Evolutionary conservation across 2,797 vertebrate species (phyloP), one percentile per base, ranked within the genome.

Genomic region (Semotilus atromaculatus): DNA sequence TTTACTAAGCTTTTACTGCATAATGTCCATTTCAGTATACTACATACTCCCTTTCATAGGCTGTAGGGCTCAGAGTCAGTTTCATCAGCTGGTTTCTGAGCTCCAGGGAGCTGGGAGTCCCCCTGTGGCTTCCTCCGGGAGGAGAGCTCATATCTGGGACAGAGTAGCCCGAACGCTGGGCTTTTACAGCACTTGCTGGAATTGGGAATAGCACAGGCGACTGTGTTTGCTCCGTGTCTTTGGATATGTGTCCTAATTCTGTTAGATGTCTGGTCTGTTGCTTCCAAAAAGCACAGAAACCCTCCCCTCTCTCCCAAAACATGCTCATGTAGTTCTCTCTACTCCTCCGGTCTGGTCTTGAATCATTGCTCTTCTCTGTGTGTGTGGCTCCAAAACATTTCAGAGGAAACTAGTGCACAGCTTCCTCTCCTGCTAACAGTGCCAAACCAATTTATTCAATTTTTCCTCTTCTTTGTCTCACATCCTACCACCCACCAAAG

Each of bases 381-480:
- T 82, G 51, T 74, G 74, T 40, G 66, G 26, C 62, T 71, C 29
- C 79, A 87, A 86, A 77, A 71, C 88, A 88, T 90, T 91, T 90
- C 88, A 88, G 89, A 90, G 90, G 29, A 90, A 91, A 92, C 87
- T 89, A 90, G 90, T 80, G 71, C 91, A 91, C 88, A 43, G 91
- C 81, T 81, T 92, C 92, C 90, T 93, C 92, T 92, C 91, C 89
- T 91, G 88, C 92, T 88, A 91, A 80, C 82, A 80, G 81, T 55
- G 85, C 90, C 80, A 81, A 74, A 88, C 91, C 89, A 92, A 94
- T 94, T 93, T 91, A 94, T 94, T 92, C 91, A 88, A 89, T 86
- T 81, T 84, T 83, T 70, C 36, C 36, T 73, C 21, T 62, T 31
- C 19, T 31, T 13, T 29, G 58, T 64, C 70, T 86, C 64, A 3